Percentiles rank a stretch among this genome's conserved stretches.
These are phyloP conservation scores for Thalassophryne amazonica DNA, from an alignment of 2,797 vertebrate genomes.

Conservation along the genomic window DNA sequence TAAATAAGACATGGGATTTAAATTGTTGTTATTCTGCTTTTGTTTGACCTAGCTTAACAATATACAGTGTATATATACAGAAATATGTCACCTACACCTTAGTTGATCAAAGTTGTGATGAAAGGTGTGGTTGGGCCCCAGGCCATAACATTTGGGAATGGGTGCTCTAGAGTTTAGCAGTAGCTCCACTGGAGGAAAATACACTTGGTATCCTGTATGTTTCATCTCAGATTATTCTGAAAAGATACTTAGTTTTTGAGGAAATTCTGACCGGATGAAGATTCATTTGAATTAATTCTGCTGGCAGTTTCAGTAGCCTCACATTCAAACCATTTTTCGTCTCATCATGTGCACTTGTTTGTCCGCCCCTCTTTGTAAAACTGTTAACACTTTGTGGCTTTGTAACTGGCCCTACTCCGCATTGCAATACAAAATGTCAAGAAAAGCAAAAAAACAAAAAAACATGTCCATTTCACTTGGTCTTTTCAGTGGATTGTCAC, in stretches of 20 bases:
- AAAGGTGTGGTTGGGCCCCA: no score
- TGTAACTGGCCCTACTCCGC: constrained; percentile 61
- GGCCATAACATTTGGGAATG: no score
- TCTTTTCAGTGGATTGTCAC: constrained; percentile 85
- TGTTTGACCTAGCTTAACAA: no score
- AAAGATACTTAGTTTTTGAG: constrained; percentile 19
- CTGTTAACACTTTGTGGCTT: constrained; percentile 49
- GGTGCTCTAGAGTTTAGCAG: constrained; percentile 48
- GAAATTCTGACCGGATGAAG: constrained; percentile 20
- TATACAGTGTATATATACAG: no score
- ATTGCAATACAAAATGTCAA: constrained; percentile 67
- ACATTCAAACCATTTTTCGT: constrained; percentile 35
- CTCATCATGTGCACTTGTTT: constrained; percentile 28
- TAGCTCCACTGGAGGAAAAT: constrained; percentile 38
- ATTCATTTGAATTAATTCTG: constrained; percentile 58
- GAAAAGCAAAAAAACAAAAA: constrained; percentile 33
- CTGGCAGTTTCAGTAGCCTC: constrained; percentile 81
- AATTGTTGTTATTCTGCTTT: no score
- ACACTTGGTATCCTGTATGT: constrained; percentile 47
- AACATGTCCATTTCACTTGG: constrained; percentile 74
- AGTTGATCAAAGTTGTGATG: no score
- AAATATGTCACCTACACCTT: no score
- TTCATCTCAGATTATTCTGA: constrained; percentile 31
- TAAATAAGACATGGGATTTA: no score
- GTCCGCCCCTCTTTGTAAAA: constrained; percentile 35